These are phyloP conservation scores for Silurus meridionalis DNA, from an alignment of 2,113 vertebrate genomes.

Conservation along the genomic window DNA sequence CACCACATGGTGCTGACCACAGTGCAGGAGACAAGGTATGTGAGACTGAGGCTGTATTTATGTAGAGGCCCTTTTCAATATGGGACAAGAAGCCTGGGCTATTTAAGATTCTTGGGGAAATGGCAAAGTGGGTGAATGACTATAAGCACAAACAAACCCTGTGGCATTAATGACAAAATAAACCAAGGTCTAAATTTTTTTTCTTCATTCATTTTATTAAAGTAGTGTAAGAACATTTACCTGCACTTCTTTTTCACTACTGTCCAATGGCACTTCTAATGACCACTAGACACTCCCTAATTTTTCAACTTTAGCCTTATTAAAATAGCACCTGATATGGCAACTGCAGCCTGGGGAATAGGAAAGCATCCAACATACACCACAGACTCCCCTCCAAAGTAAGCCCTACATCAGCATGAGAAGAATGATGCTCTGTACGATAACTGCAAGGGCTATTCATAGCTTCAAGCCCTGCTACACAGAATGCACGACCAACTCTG, in stretches of 20 bases:
- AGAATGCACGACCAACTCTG: constrained; percentile 61
- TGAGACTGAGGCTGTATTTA: constrained; percentile 62
- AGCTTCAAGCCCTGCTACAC: constrained; percentile 57
- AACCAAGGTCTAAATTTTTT: constrained; percentile 68
- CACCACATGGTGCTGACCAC: constrained; percentile 60
- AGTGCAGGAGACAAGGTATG: constrained; percentile 48
- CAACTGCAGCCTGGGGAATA: constrained; percentile 70
- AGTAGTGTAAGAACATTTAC: neutral
- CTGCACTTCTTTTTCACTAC: constrained; percentile 62
- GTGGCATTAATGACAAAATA: constrained; percentile 69
- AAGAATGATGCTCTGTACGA: constrained; percentile 77
- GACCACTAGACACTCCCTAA: constrained; percentile 65
- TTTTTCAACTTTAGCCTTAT: constrained; percentile 70
- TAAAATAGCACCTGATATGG: constrained; percentile 77
- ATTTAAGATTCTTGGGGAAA: constrained; percentile 77
- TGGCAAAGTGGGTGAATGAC: constrained; percentile 70
- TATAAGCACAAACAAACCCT: constrained; percentile 71
- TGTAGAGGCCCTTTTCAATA: constrained; percentile 50
- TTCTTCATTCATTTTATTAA: constrained; percentile 52
- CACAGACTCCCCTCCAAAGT: constrained; percentile 63
- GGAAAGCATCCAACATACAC: constrained; percentile 70
- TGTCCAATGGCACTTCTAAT: constrained; percentile 61
- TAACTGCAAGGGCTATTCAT: constrained; percentile 75
- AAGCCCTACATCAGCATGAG: constrained; percentile 67
- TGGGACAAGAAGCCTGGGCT: constrained; percentile 55